Evolutionary conservation across 2,888 invertebrate genomes (phyloP), one percentile per base, ranked within the genome.

Genomic region (Papilio demoleus): DNA sequence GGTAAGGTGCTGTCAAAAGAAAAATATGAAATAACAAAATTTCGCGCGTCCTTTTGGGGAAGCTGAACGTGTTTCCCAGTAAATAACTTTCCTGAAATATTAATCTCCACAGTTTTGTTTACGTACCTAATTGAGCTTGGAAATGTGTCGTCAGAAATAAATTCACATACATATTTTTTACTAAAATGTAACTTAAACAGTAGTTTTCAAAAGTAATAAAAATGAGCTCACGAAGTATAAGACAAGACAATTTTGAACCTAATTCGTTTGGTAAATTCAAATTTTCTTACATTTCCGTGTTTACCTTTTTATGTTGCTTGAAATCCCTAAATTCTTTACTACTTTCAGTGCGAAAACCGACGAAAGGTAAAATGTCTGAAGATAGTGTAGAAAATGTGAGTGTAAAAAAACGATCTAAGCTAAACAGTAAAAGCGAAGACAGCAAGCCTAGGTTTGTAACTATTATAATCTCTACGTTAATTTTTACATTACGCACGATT

Each of bases 321-420:
- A 36, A 14, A 59, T 59, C 8, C 19, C 6, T 22, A 31, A 19
- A 22, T 14, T 17, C 24, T 38, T 59, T 59, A 38, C n/a, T 38
- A 38, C 53, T 69, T 68, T 73, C 72, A 77, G 81, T 74, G 70
- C 73, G 75, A 24, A 81, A 75, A 77, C 73, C 76, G 22, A 74
- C 70, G 34, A 86, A 84, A 72, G 80, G 76, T 70, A 83, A 79
- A 71, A 80, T 81, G 58, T 81, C 77, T 75, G 71, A 76, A 56
- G 81, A 82, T 40, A 87, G 84, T 70, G 82, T 82, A 71, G 88
- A 88, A 73, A 84, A 79, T 74, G 85, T 86, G 22, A 82, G 76
- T 70, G 83, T 76, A 71, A 83, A 87, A 68, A 90, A 89, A 74
- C 86, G 82, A 71, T 65, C 79, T n/a, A 88, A 84, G 74, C 81